These are phyloP conservation scores for Mastomys natalensis DNA, from an alignment of 2,113 vertebrate genomes.

Conservation along the genomic window DNA sequence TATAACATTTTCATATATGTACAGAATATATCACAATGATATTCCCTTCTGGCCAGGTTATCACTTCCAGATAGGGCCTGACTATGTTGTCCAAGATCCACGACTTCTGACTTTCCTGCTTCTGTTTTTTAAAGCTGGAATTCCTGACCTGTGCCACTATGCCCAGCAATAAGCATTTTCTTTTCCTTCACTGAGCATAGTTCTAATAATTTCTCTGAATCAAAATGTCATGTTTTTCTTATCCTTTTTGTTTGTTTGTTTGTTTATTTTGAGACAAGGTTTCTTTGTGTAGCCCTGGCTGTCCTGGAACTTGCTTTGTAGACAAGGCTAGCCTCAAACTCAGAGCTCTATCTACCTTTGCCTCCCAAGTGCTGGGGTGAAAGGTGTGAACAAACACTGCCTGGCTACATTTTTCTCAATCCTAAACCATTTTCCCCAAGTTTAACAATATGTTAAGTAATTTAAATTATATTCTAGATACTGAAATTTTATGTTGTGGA, in stretches of 20 bases:
- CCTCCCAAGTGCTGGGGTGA: background rate
- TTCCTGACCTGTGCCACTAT: background rate
- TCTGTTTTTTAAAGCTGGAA: background rate
- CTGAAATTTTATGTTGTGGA: conserved; percentile 30
- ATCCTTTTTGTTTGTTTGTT: background rate
- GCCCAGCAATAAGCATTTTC: background rate
- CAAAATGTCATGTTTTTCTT: conserved; percentile 1
- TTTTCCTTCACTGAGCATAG: background rate
- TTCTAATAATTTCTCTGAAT: conserved; percentile 39
- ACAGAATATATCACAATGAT: background rate
- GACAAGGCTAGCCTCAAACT: background rate
- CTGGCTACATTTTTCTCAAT: background rate
- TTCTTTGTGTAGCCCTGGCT: background rate
- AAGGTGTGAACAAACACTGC: background rate
- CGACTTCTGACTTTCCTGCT: background rate
- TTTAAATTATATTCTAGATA: conserved; percentile 16
- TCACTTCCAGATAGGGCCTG: background rate
- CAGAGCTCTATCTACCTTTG: background rate
- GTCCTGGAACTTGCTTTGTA: background rate
- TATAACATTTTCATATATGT: background rate
- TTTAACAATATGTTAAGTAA: conserved; percentile 13
- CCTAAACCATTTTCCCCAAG: background rate
- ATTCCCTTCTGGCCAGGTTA: background rate
- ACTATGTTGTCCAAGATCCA: background rate
- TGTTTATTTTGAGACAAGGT: background rate